These are phyloP conservation scores for Erpornis zantholeuca DNA, from an alignment of 2,113 vertebrate species.

Conservation along the genomic window DNA sequence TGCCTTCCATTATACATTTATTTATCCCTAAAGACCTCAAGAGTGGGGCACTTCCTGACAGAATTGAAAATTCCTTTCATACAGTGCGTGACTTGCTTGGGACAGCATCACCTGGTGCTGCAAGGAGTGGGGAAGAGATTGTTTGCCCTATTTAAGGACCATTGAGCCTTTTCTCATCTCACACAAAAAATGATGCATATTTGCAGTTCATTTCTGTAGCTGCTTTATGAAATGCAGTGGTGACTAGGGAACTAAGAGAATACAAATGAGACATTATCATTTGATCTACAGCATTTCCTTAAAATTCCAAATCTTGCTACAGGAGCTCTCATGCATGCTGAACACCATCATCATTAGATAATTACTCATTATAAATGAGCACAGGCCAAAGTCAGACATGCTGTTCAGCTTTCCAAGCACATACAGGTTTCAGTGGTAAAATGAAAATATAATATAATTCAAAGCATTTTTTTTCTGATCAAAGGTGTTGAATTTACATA, in stretches of 20 bases:
- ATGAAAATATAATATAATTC: slow-evolving; percentile 14
- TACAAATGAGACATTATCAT: slow-evolving; percentile 53
- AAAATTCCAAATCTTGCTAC: slow-evolving; percentile 43
- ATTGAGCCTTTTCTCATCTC: neutral
- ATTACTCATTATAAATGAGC: slow-evolving; percentile 53
- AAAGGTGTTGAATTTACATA: slow-evolving; percentile 15
- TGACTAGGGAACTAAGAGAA: neutral
- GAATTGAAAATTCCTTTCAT: neutral
- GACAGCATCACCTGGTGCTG: neutral
- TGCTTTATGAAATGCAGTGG: neutral
- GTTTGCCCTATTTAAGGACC: neutral
- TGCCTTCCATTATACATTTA: neutral
- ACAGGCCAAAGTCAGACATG: neutral
- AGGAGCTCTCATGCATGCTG: slow-evolving; percentile 24
- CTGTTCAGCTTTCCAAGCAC: slow-evolving; percentile 4
- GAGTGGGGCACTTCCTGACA: neutral
- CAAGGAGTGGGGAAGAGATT: neutral
- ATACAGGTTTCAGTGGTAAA: neutral
- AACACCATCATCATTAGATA: slow-evolving; percentile 42
- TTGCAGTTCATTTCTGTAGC: slow-evolving; percentile 11
- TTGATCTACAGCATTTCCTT: slow-evolving; percentile 46
- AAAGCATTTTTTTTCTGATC: slow-evolving; percentile 4
- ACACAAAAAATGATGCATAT: neutral
- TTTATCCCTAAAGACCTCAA: neutral
- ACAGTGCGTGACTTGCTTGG: neutral